Evolutionary conservation across 1,140 invertebrate species (phyloP), one percentile per base, ranked within the genome.

Genomic region (Pogonognathellus flavescens): DNA sequence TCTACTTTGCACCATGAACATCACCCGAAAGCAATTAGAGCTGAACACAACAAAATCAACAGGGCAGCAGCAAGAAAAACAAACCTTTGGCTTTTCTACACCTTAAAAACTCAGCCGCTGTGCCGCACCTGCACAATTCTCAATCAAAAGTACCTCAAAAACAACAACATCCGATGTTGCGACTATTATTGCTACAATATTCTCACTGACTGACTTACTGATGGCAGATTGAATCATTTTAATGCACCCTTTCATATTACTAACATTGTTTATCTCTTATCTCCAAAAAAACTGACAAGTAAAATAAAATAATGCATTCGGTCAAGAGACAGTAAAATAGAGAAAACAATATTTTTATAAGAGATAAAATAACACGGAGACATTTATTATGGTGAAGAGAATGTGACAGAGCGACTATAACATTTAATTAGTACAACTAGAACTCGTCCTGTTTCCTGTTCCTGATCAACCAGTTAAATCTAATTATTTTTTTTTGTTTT

Each of bases 1-100:
- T 57, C 53, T 57, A 57, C 53, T 57, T 57, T 57, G 53, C 53
- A 57, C 53, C 53, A 57, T 57, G 53, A 57, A 57, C 53, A 57
- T 57, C 53, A 57, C 53, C 53, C 53, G 53, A 57, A 57, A 57
- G 53, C 53, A 57, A 41, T 57, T 57, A 57, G 53, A 57, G 53
- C n/a, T 57, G 53, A 57, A 57, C 53, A 57, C 53, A 57, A 57
- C 53, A 57, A 1, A 41, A 41, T 41, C 53, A 57, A 57, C 53
- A 57, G 53, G 53, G 53, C 53, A 57, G 53, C 11, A 57, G 1
- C 2, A 57, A 57, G 11, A 57, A 57, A n/a, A 57, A 7, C 52
- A 53, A 41, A 41, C 31, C 1, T 6, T 10, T n/a, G n/a, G 11
- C 9, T n/a, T n/a, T 14, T 14, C 53, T 14, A 57, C 53, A 57